phyloP scores from a whole-genome alignment of 92 coral and sea anemone species.

The Heliopora coerulea region DNA sequence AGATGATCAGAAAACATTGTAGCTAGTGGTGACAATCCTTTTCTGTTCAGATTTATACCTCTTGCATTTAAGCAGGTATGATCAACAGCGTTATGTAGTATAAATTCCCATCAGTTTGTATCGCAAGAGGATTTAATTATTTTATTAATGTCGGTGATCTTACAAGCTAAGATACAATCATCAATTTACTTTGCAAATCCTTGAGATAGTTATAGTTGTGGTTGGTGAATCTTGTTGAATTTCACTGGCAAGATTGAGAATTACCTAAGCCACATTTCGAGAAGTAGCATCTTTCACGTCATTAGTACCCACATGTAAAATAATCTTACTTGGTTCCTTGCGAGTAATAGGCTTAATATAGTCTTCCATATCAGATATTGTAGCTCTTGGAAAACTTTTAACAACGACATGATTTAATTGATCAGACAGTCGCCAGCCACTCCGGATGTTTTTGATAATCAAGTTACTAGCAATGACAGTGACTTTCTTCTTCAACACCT shows the following conservation, averaged over 20 bases:
- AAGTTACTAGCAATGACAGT: neutral
- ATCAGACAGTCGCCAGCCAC: conserved; percentile 40
- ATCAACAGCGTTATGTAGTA: conserved; percentile 16
- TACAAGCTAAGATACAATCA: conserved; percentile 33
- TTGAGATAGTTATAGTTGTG: conserved; percentile 44
- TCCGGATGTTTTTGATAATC: neutral
- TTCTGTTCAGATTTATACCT: conserved; percentile 35
- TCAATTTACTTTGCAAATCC: conserved; percentile 45
- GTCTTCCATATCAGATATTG: conserved; percentile 58
- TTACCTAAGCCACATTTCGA: conserved; percentile 53
- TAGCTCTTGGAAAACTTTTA: conserved; percentile 55
- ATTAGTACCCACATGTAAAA: conserved; percentile 50
- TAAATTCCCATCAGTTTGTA: conserved; percentile 7
- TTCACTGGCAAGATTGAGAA: conserved; percentile 48
- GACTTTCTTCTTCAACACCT: neutral
- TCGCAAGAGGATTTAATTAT: neutral
- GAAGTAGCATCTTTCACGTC: conserved; percentile 41
- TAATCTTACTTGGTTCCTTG: conserved; percentile 54
- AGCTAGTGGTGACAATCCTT: neutral
- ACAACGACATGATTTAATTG: conserved; percentile 48
- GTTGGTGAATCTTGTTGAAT: conserved; percentile 52
- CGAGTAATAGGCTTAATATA: conserved; percentile 52
- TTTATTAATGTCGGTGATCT: conserved; percentile 42
- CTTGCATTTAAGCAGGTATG: conserved; percentile 36
- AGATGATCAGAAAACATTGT: neutral